A percentile compares a stretch with the other conserved stretches of the same genome.
These are phyloP conservation scores for Orthosia gothica DNA, from an alignment of 2,888 invertebrate genomes.

Conservation along the genomic window DNA sequence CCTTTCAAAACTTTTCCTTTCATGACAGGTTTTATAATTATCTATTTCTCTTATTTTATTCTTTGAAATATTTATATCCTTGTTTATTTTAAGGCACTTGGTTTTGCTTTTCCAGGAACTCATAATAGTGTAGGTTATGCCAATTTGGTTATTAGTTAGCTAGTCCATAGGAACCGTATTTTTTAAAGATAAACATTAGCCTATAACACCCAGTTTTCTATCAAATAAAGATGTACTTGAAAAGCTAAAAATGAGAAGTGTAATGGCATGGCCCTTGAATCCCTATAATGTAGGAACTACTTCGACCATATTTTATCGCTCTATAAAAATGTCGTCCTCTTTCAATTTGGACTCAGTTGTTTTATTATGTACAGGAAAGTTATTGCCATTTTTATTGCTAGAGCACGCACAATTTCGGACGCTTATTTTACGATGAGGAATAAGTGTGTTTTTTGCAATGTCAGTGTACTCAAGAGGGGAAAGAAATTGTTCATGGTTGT, in stretches of 20 bases:
- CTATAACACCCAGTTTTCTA: neutral
- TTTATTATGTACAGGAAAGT: constrained; percentile 79
- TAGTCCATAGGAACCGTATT: neutral
- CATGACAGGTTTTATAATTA: constrained; percentile 26
- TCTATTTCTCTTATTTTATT: constrained; percentile 31
- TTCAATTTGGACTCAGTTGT: constrained; percentile 80
- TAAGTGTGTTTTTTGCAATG: constrained; percentile 57
- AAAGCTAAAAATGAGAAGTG: constrained; percentile 22
- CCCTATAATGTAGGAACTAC: constrained; percentile 60
- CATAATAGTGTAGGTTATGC: no score
- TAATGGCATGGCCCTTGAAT: constrained; percentile 58
- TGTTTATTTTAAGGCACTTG: neutral
- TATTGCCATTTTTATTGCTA: constrained; percentile 84
- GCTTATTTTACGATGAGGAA: constrained; percentile 65
- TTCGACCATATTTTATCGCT: constrained; percentile 80
- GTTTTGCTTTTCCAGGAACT: neutral
- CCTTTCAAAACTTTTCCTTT: constrained; percentile 49
- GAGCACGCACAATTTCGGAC: constrained; percentile 76
- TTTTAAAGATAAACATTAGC: neutral
- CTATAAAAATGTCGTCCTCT: constrained; percentile 83
- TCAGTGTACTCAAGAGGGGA: constrained; percentile 40
- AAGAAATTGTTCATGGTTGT: constrained; percentile 57
- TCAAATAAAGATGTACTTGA: neutral
- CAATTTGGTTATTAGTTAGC: neutral
- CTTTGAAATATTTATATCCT: constrained; percentile 14